Evolutionary conservation across 2,113 vertebrate genomes (phyloP).

Genomic region (Eclectus roratus): DNA sequence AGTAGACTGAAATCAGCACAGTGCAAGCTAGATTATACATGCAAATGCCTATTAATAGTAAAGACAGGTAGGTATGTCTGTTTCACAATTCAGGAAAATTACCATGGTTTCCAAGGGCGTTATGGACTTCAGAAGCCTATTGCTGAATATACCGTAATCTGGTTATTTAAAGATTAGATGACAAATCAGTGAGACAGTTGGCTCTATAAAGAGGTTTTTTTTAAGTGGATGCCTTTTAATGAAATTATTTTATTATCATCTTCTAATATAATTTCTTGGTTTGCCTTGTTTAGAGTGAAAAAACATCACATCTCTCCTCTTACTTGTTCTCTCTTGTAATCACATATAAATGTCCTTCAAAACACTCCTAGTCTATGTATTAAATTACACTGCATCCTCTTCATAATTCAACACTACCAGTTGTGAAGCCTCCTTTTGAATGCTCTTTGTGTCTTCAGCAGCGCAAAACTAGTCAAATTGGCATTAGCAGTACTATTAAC

Average conservation of each 20-base stretch:
- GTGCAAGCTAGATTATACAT: background rate
- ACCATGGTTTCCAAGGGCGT: background rate
- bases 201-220: background rate
- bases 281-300: background rate
- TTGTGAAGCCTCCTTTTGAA: background rate
- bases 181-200: background rate
- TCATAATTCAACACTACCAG: background rate
- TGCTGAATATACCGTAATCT: background rate
- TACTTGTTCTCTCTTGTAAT: background rate
- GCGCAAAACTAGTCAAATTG: background rate
- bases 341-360: background rate
- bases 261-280: background rate
- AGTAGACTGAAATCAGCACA: background rate
- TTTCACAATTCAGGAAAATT: background rate
- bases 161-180: constrained; percentile 11
- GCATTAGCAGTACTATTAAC: background rate
- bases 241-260: background rate
- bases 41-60: background rate
- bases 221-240: background rate
- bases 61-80: background rate
- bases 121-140: background rate
- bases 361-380: background rate
- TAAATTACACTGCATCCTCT: background rate
- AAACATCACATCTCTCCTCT: background rate
- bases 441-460: background rate